Evolutionary conservation across 2,113 vertebrate genomes (phyloP).

Genomic region (Scomber japonicus): DNA sequence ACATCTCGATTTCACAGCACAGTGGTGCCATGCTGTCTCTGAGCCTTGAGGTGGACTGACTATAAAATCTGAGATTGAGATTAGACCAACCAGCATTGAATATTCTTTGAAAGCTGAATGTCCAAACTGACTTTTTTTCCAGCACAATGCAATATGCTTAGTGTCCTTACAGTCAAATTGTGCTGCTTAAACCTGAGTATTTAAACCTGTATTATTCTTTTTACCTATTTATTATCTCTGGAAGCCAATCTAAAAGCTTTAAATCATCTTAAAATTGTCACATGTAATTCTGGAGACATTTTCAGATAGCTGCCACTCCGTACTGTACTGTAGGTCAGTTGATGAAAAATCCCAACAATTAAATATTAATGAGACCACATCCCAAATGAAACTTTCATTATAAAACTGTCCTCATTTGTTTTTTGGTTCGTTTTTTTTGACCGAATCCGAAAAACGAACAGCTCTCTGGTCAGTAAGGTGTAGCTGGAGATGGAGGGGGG

Average conservation of each 20-base stretch:
- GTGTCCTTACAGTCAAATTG: too few relatives aligned
- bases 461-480: conserved; percentile 60
- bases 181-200: too few relatives aligned
- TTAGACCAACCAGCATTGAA: background rate
- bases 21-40: conserved; percentile 13
- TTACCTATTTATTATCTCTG: too few relatives aligned
- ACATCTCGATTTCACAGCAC: conserved; percentile 31
- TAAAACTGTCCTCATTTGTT: conserved; percentile 26
- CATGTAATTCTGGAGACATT: background rate
- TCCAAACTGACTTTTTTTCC: background rate
- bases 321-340: background rate
- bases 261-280: too few relatives aligned
- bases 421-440: background rate
- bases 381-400: conserved; percentile 26
- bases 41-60: background rate
- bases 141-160: too few relatives aligned
- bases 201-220: too few relatives aligned
- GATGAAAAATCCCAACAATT: conserved; percentile 20
- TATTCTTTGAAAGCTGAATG: background rate
- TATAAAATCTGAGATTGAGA: conserved; percentile 21
- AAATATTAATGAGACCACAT: conserved; percentile 26
- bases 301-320: background rate
- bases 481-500: conserved; percentile 23
- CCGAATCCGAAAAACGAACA: conserved; percentile 38
- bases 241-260: too few relatives aligned